Evolutionary conservation across 2,797 vertebrate species (phyloP).

Genomic region (Sardinella longiceps): DNA sequence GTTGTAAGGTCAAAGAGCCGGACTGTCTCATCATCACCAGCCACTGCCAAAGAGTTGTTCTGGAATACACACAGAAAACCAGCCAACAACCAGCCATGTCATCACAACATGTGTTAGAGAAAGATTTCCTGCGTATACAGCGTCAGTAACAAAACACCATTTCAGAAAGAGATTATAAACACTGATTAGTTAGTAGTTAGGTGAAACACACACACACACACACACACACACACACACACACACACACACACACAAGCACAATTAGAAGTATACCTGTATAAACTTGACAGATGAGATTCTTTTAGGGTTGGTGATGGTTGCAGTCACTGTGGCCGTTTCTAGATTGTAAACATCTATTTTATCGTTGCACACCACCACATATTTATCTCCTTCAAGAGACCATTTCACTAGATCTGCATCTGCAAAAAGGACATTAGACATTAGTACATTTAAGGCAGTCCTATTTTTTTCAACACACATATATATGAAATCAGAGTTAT

Average conservation of each 20-base stretch:
- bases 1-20: constrained; percentile 81
- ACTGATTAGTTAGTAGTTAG: neutral
- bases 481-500: neutral
- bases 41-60: constrained; percentile 84
- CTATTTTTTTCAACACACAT: neutral
- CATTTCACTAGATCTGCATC: constrained; percentile 91
- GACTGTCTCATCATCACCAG: constrained; percentile 87
- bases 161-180: neutral
- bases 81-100: neutral
- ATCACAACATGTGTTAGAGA: no score
- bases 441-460: no score
- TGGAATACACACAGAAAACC: constrained; percentile 52
- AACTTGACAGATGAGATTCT: constrained; percentile 89
- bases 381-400: constrained; percentile 88
- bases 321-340: constrained; percentile 83
- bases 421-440: constrained; percentile 56
- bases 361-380: constrained; percentile 79
- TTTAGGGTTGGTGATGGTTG: constrained; percentile 78
- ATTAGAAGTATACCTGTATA: constrained; percentile 59
- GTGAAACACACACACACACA: neutral
- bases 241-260: neutral
- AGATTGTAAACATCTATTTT: constrained; percentile 84
- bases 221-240: neutral
- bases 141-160: neutral
- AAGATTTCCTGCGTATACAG: neutral